phyloP scores from a whole-genome alignment of 2,797 vertebrate genomes.

The Lepus townsendii region DNA sequence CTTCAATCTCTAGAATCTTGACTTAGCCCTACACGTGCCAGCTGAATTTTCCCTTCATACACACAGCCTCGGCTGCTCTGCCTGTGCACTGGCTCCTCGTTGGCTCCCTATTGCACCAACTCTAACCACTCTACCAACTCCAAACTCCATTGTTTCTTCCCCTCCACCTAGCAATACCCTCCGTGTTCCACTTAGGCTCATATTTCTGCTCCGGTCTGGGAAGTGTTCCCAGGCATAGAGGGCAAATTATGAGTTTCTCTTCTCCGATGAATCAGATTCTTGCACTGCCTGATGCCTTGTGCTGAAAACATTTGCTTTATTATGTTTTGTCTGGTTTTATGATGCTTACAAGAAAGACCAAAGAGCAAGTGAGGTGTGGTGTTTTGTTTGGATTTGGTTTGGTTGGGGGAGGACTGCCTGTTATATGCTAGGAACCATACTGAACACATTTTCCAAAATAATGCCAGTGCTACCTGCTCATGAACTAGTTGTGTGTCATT shows the following conservation, averaged over 20 bases:
- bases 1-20: neutral
- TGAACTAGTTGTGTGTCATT: neutral
- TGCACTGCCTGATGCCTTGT: neutral
- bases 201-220: neutral
- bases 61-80: no score
- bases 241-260: neutral
- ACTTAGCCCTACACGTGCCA: neutral
- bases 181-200: neutral
- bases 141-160: neutral
- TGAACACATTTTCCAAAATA: neutral
- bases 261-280: neutral
- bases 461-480: neutral
- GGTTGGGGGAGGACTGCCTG: neutral
- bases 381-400: no score
- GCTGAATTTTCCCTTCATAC: neutral
- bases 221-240: neutral
- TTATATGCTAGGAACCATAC: no score
- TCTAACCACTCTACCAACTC: neutral
- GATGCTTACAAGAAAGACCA: neutral
- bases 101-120: neutral
- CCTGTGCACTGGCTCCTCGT: neutral
- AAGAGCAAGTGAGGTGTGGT: neutral
- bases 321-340: neutral
- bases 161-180: neutral
- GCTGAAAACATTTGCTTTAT: neutral